These are phyloP conservation scores for Eumaeus atala DNA, from an alignment of 1,140 invertebrate species.

Conservation along the genomic window DNA sequence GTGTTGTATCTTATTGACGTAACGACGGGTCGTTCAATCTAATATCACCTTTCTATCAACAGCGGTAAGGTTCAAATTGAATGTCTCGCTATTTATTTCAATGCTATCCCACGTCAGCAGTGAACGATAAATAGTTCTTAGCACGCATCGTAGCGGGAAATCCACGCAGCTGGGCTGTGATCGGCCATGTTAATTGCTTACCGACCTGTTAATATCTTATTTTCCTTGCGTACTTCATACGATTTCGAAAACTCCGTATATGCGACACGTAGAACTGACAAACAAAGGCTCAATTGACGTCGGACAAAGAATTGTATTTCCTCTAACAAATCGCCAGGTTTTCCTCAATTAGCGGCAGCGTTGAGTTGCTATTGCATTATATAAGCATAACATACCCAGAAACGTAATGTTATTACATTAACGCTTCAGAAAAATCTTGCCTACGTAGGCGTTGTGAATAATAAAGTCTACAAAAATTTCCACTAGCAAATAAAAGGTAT, in stretches of 20 bases:
- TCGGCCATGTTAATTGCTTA: slow-evolving; percentile 63
- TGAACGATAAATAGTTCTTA: slow-evolving; percentile 67
- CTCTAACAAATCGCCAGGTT: neutral
- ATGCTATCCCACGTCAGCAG: slow-evolving; percentile 50
- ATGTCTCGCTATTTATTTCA: slow-evolving; percentile 6
- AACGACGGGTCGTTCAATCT: slow-evolving; percentile 41
- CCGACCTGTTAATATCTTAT: slow-evolving; percentile 52
- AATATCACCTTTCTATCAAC: slow-evolving; percentile 47
- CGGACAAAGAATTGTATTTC: neutral
- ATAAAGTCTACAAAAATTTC: no score
- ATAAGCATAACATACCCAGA: no score
- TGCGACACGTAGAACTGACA: neutral
- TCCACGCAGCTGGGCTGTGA: slow-evolving; percentile 68
- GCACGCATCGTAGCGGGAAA: slow-evolving; percentile 66
- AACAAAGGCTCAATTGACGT: neutral
- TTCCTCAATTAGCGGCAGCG: neutral
- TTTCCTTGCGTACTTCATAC: slow-evolving; percentile 30
- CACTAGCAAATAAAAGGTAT: no score
- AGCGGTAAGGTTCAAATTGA: slow-evolving; percentile 19
- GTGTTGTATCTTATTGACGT: slow-evolving; percentile 70
- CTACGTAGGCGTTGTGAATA: no score
- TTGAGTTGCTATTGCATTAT: neutral
- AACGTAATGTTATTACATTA: no score
- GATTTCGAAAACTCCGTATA: neutral
- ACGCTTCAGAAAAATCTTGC: no score